Percentiles rank a stretch among this genome's conserved stretches.
These are phyloP conservation scores for Brachyhypopomus gauderio DNA, from an alignment of 2,113 vertebrate genomes.

Conservation along the genomic window DNA sequence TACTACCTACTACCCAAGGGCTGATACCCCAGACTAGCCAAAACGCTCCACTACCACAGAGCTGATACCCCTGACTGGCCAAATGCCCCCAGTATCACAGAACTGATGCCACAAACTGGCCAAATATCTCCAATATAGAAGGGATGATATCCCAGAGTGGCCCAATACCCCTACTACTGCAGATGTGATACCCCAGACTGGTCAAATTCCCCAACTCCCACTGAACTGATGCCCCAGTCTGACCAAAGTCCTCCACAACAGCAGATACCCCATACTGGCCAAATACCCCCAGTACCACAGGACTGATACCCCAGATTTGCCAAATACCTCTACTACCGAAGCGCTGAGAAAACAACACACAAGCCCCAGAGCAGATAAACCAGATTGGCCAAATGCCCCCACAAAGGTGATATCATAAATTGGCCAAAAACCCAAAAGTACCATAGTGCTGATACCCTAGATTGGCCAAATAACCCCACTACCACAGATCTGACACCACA, in stretches of 20 bases:
- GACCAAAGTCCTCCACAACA: conserved; percentile 43
- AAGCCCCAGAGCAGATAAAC: conserved; percentile 8
- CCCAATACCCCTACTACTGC: conserved; percentile 59
- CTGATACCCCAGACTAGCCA: conserved; percentile 32
- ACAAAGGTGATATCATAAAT: conserved; percentile 42
- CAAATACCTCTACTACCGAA: conserved; percentile 56
- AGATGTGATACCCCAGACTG: conserved; percentile 38
- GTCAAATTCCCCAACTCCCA: no score
- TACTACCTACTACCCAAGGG: conserved; percentile 56
- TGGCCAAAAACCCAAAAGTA: no score
- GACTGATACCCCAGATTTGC: conserved; percentile 60
- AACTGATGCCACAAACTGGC: conserved; percentile 37
- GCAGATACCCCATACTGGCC: conserved; percentile 33
- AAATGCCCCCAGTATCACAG: conserved; percentile 55
- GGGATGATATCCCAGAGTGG: conserved; percentile 62
- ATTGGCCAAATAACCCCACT: conserved; percentile 63
- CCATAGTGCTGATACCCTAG: conserved; percentile 48
- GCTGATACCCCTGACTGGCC: conserved; percentile 61
- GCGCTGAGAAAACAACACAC: conserved; percentile 18
- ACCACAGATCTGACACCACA: conserved; percentile 53
- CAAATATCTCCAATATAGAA: no score
- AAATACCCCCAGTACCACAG: no score
- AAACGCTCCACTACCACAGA: no score
- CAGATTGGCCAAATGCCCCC: conserved; percentile 3
- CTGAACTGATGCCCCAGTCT: conserved; percentile 57